A percentile compares a stretch with the other conserved stretches of the same genome.
phyloP scores from a whole-genome alignment of 2,113 vertebrate species.

The Rousettus leschenaultii region DNA sequence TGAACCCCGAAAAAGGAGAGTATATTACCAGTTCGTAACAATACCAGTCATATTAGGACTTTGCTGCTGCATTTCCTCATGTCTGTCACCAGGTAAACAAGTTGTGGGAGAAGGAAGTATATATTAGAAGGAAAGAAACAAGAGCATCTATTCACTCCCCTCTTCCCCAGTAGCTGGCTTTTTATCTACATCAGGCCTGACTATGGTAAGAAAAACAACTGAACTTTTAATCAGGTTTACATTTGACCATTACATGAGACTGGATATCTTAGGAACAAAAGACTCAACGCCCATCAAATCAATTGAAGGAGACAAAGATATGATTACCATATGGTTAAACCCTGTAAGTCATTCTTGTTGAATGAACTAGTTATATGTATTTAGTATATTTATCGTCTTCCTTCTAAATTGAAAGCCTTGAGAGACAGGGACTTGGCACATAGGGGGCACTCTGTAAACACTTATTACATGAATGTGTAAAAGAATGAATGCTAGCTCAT shows the following conservation, averaged over 20 bases:
- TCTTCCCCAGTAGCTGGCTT: background rate
- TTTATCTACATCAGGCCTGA: background rate
- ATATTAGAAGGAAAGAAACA: background rate
- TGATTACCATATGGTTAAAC: background rate
- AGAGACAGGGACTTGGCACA: background rate
- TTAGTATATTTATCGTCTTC: background rate
- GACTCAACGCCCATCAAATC: background rate
- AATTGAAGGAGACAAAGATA: background rate
- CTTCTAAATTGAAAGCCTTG: background rate
- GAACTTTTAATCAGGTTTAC: background rate
- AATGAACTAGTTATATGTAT: background rate
- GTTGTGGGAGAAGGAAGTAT: background rate
- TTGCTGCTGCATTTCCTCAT: background rate
- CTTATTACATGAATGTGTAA: background rate
- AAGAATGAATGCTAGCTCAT: background rate
- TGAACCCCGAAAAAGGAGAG: background rate
- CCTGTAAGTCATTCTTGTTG: background rate
- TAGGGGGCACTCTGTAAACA: background rate
- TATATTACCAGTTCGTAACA: background rate
- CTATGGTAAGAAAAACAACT: background rate
- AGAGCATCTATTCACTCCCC: background rate
- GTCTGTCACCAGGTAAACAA: background rate
- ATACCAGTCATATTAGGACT: background rate
- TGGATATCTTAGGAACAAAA: background rate
- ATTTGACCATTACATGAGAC: background rate